These are phyloP conservation scores for Nipponacmea schrenckii DNA, from an alignment of 2,888 invertebrate genomes.

Conservation along the genomic window DNA sequence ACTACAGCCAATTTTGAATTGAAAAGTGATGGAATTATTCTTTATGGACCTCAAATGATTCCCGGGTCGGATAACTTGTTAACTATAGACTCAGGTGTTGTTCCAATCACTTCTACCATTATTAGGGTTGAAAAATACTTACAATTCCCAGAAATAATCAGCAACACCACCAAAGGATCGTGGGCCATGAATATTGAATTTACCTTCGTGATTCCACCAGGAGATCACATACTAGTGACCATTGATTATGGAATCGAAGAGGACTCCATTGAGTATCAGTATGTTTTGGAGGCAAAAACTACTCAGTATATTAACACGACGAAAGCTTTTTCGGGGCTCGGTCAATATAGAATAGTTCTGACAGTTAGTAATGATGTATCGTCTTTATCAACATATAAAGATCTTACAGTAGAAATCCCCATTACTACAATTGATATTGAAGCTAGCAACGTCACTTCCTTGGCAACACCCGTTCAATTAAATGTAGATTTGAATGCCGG, in stretches of 20 bases:
- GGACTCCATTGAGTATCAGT: conserved; percentile 39
- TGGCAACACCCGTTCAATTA: conserved; percentile 45
- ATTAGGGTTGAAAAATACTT: conserved; percentile 39
- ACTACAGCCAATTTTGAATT: conserved; percentile 13
- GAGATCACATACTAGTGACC: conserved; percentile 49
- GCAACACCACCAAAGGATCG: conserved; percentile 34
- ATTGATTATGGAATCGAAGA: conserved; percentile 56
- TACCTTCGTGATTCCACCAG: conserved; percentile 44
- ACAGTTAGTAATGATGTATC: conserved; percentile 56
- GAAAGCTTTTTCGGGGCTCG: conserved; percentile 45
- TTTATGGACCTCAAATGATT: conserved; percentile 8
- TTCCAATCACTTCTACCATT: conserved; percentile 30
- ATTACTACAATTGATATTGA: conserved; percentile 39
- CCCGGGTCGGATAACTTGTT: conserved; percentile 25
- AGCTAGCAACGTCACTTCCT: conserved; percentile 45
- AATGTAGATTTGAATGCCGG: conserved; percentile 52
- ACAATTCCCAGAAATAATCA: conserved; percentile 34
- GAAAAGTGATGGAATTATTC: conserved; percentile 1
- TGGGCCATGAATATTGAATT: conserved; percentile 50
- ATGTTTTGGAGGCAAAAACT: conserved; percentile 38
- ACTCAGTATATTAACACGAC: conserved; percentile 36
- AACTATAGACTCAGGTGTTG: conserved; percentile 16
- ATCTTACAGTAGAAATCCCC: conserved; percentile 61
- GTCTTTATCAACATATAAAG: conserved; percentile 28
- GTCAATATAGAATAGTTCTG: conserved; percentile 49